Base-by-base conservation (phyloP, 1,140 invertebrate genomes). In the Danaus plexippus region DNA sequence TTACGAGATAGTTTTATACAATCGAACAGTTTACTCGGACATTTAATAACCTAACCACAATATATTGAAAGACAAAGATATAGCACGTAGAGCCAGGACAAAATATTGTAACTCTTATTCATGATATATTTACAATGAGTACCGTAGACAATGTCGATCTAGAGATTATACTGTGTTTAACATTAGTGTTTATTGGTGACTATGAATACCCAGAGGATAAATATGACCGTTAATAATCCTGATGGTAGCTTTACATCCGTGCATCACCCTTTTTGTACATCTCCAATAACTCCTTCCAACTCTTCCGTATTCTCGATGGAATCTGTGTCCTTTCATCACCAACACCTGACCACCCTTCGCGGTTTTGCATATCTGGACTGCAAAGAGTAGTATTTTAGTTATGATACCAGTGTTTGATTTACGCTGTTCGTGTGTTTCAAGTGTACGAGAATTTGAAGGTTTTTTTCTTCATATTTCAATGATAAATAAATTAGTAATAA, bases 281-380 rank as follows among this genome's bases (percentile, higher is more conserved):
- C 78, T 59, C 80, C 80, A 81, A 51, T 77, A 80, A 12, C 79
- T 85, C 11, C 66, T 67, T 8, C 57, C 54, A 1, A 69, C 65
- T 12, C 67, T 71, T 1, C 66, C 72, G 22, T 85, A 82, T 43
- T 80, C 76, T n/a, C 70, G 59, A 43, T 82, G 69, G 57, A 76
- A 82, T 0, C 77, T 64, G 51, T 78, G 54, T 0, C 73, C 72
- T 8, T 62, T 47, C 7, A 80, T 54, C 7, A 79, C 9, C 10
- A 84, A 53, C 3, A 84, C 69, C 60, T 74, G 71, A 3, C 73
- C 73, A 9, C 78, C 80, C 61, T 75, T 81, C 2, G 59, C 32
- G 6, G 80, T 75, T 6, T 56, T 62, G 4, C 63, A 53, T 42
- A 81, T 71, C 12, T 68, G 57, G 57, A 59, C 80, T 75, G 64